phyloP scores from a whole-genome alignment of 2,888 invertebrate genomes.

The Graphium colonna region DNA sequence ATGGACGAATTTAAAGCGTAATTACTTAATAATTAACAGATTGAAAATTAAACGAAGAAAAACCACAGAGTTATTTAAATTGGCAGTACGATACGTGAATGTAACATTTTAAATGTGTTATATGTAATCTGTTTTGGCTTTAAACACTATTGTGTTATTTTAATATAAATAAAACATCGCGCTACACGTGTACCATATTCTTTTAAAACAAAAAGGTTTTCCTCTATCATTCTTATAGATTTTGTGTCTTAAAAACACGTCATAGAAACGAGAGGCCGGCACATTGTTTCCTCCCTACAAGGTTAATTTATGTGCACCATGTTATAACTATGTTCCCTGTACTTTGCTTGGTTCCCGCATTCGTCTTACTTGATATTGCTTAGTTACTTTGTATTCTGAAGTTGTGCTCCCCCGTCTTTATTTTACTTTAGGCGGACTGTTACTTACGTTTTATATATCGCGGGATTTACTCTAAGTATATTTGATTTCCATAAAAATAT shows the following conservation, averaged over 20 bases:
- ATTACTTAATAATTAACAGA: too few species aligned
- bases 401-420: constrained; percentile 16
- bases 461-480: constrained; percentile 12
- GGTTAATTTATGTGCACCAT: constrained; percentile 20
- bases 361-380: constrained; percentile 21
- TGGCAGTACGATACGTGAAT: too few species aligned
- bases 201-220: too few species aligned
- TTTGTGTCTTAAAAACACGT: neutral
- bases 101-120: too few species aligned
- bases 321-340: too few species aligned
- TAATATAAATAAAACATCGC: too few species aligned
- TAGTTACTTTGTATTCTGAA: constrained; percentile 16
- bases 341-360: constrained; percentile 8
- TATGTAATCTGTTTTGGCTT: too few species aligned
- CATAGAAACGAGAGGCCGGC: constrained; percentile 2
- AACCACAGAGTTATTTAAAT: too few species aligned
- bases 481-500: constrained; percentile 13
- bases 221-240: neutral
- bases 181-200: too few species aligned
- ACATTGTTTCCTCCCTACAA: constrained; percentile 18
- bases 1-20: too few species aligned
- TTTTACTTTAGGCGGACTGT: constrained; percentile 16
- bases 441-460: constrained; percentile 18
- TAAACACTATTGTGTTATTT: too few species aligned
- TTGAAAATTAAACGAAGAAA: too few species aligned